phyloP scores from a whole-genome alignment of 2,113 vertebrate genomes.

The Megaceryle maxima region DNA sequence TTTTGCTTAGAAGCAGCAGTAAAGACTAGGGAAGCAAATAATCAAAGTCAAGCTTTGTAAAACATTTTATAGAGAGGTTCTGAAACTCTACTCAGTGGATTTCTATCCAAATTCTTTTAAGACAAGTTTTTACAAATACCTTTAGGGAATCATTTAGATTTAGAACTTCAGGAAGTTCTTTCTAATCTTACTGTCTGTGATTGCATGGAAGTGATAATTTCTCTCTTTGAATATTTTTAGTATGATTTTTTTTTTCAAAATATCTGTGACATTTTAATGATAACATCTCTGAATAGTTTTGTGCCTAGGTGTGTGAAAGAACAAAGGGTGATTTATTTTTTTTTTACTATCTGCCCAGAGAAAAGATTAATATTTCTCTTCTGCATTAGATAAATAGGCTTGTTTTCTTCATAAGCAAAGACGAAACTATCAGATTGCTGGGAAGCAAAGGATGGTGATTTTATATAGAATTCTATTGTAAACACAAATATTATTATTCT shows the following conservation, averaged over 20 bases:
- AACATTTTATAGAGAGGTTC: neutral
- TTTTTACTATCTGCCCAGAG: neutral
- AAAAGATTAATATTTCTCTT: neutral
- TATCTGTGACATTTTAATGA: neutral
- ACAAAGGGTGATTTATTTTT: neutral
- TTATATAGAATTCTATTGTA: neutral
- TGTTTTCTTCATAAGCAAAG: neutral
- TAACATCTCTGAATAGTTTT: neutral
- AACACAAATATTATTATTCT: neutral
- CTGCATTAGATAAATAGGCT: neutral
- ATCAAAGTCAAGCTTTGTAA: neutral
- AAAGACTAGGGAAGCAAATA: neutral
- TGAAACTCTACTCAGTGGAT: neutral
- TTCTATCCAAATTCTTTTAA: neutral
- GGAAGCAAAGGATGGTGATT: neutral
- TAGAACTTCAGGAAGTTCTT: neutral
- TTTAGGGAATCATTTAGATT: neutral
- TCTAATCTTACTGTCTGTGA: neutral
- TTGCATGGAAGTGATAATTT: neutral
- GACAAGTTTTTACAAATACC: neutral
- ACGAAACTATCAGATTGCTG: neutral
- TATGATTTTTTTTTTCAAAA: neutral
- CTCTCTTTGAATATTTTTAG: neutral
- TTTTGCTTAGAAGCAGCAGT: neutral
- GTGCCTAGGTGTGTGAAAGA: neutral